phyloP scores from a whole-genome alignment of 2,888 invertebrate genomes.

The Pherbina coryleti region DNA sequence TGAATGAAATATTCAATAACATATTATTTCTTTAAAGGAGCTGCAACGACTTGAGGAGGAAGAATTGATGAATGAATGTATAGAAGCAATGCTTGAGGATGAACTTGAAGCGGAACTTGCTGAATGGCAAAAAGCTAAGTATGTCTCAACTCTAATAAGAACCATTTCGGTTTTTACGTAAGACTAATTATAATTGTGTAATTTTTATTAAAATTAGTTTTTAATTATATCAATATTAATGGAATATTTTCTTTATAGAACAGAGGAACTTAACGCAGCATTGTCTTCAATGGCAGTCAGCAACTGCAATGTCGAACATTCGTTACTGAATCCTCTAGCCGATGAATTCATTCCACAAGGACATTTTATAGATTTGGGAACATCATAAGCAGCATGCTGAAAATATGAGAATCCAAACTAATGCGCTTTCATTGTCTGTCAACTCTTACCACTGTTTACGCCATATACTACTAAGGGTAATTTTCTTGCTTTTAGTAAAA shows the following conservation, averaged over 20 bases:
- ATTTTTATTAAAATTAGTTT: not conserved
- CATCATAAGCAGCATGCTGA: slow-evolving; percentile 56
- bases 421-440: slow-evolving; percentile 8
- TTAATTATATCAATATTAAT: not conserved
- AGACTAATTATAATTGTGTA: not conserved
- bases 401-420: slow-evolving; percentile 33
- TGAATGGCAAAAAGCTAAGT: slow-evolving; percentile 67
- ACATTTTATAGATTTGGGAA: slow-evolving; percentile 61
- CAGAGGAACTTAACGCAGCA: slow-evolving; percentile 66
- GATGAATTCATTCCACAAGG: slow-evolving; percentile 83
- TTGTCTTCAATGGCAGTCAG: slow-evolving; percentile 65
- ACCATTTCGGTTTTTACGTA: not conserved
- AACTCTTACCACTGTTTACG: slow-evolving; percentile 12
- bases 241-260: slow-evolving; percentile 50
- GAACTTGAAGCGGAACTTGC: slow-evolving; percentile 73
- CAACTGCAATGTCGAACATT: slow-evolving; percentile 72
- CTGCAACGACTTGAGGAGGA: slow-evolving; percentile 89
- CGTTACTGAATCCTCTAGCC: slow-evolving; percentile 86
- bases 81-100: slow-evolving; percentile 86
- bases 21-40: slow-evolving; percentile 72
- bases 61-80: slow-evolving; percentile 88
- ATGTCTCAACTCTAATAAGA: slow-evolving; percentile 31
- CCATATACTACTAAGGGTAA: slow-evolving; percentile 35
- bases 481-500: slow-evolving; percentile 36
- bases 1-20: not conserved